Percentiles rank a stretch among this genome's conserved stretches.
Conservation (phyloP, 2,888 invertebrate genomes). For the Harpalus rubripes region DNA sequence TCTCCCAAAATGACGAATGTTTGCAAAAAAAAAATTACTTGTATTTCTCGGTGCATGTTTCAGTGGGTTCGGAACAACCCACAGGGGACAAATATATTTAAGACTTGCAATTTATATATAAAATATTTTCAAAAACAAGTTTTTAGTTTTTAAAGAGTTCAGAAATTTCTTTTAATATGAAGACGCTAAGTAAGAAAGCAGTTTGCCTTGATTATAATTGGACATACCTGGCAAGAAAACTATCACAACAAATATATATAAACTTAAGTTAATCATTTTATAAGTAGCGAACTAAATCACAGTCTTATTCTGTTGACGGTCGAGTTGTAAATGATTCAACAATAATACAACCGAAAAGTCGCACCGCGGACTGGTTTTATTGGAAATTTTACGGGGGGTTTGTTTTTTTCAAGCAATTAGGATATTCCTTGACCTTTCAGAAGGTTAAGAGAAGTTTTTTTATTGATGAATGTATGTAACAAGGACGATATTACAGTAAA, state of each 20-base stretch:
- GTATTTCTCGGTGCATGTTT: too few species aligned
- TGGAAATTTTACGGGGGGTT: conserved; percentile 63
- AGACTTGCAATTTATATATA: too few species aligned
- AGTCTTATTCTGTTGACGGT: not conserved
- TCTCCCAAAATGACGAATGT: too few species aligned
- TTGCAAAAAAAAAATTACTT: too few species aligned
- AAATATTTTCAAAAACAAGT: too few species aligned
- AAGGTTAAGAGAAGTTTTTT: conserved; percentile 59
- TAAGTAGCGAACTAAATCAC: not conserved
- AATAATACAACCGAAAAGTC: conserved; percentile 49
- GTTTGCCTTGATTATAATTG: conserved; percentile 51
- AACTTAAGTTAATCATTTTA: conserved; percentile 47
- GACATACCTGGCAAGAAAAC: conserved; percentile 55
- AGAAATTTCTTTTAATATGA: not conserved
- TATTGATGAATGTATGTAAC: conserved; percentile 24
- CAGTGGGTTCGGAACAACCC: too few species aligned
- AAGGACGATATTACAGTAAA: conserved; percentile 26
- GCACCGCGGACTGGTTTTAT: conserved; percentile 60
- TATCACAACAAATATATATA: conserved; percentile 28
- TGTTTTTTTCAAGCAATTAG: conserved; percentile 57
- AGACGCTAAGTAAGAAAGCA: conserved; percentile 32
- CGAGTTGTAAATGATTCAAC: conserved; percentile 24
- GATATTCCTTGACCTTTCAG: conserved; percentile 65
- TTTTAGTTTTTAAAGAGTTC: too few species aligned
- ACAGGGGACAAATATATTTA: too few species aligned